phyloP scores from a whole-genome alignment of 2,113 vertebrate genomes.

The Zootoca vivipara region DNA sequence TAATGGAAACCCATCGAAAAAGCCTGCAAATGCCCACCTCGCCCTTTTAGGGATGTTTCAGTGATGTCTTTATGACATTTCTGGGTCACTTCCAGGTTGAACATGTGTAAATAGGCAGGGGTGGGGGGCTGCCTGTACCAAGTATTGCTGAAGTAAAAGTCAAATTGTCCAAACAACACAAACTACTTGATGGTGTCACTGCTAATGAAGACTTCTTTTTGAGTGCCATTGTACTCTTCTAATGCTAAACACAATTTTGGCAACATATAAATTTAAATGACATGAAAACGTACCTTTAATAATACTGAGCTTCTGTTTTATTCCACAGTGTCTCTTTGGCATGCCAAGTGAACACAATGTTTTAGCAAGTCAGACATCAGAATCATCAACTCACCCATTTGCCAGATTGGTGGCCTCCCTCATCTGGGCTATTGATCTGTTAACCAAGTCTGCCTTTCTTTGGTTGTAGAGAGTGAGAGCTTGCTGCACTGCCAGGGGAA shows the following conservation, averaged over 20 bases:
- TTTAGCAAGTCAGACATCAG: neutral
- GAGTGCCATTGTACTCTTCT: neutral
- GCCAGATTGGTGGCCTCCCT: slow-evolving; percentile 95
- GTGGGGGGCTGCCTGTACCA: neutral
- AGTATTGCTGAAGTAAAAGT: neutral
- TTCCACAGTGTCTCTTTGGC: neutral
- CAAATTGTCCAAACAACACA: neutral
- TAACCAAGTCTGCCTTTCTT: slow-evolving; percentile 91
- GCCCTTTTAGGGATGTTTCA: too few species aligned
- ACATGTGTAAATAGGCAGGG: too few species aligned
- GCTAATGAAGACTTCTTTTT: neutral
- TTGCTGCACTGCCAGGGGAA: slow-evolving; percentile 93
- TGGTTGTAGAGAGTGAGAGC: slow-evolving; percentile 88
- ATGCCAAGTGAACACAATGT: neutral
- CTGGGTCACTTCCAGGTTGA: too few species aligned
- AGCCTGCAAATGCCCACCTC: too few species aligned
- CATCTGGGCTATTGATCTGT: slow-evolving; percentile 92
- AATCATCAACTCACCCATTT: slow-evolving; percentile 84
- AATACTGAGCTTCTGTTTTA: neutral
- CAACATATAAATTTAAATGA: neutral
- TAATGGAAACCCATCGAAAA: too few species aligned
- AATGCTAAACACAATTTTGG: neutral
- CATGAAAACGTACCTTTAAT: neutral
- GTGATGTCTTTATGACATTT: too few species aligned
- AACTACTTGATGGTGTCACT: neutral